Base-by-base conservation (phyloP, 2,797 vertebrate species). In the Tenualosa ilisha region DNA sequence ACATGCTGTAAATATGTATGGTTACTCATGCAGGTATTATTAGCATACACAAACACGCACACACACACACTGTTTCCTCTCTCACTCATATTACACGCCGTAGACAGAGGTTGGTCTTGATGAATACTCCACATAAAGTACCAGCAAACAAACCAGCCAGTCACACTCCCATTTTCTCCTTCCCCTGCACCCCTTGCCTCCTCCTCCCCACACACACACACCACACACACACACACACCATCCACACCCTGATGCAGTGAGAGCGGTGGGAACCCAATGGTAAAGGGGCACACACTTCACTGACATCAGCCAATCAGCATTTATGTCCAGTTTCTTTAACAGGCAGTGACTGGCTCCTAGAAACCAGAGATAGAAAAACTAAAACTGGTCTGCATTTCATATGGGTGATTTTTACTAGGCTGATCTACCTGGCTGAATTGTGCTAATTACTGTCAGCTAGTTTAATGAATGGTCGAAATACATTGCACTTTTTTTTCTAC, bases 61-160 rank as follows among this genome's bases (percentile, higher is more conserved):
- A 75, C 82, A 54, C 82, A 61, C 20, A 72, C 22, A 81, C 8
- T 1, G 50, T 51, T 9, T 51, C 8, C 50, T 51, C 11, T 9
- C 50, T 9, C 50, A 51, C 50, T 6, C 50, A 51, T 5, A 9
- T 63, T 63, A 61, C 31, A 84, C 40, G 81, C 72, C 37, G 26
- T 46, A 37, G 15, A 46, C 72, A 79, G 6, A 17, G 40, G 46
- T 79, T 46, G 43, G 37, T 46, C 72, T 85, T 40, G 68, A 63
- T 86, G 53, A 86, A 51, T 59, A 68, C 82, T 89, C 82, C 83
- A 85, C 84, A 86, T 87, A 85, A 87, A 46, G 72, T 75, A 75
- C 37, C 72, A 79, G 63, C 82, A 79, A 26, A 53, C 72, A 85
- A 82, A 40, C 54, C 82, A 59, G 65, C 53, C 37, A 43, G 43